phyloP scores from a whole-genome alignment of 1,140 invertebrate species.

The Neodiprion virginianus region DNA sequence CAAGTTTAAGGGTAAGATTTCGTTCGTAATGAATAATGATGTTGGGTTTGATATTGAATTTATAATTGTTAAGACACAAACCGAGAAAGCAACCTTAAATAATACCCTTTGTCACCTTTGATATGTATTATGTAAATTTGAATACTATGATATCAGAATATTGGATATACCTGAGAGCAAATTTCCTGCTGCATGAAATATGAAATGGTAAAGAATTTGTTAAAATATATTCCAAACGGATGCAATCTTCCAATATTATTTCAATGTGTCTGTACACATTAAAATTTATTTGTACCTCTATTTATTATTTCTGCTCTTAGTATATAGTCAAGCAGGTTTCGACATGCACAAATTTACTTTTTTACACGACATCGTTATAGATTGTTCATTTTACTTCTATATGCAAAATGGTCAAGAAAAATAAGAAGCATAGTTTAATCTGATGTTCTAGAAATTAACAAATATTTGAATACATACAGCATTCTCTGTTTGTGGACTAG shows the following conservation, averaged over 20 bases:
- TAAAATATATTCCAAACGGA: neutral
- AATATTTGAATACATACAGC: slow-evolving; percentile 52
- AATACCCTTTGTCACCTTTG: no score
- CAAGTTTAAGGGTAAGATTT: no score
- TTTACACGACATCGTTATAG: neutral
- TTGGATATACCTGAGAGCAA: neutral
- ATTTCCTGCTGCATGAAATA: slow-evolving; percentile 3
- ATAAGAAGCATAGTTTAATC: neutral
- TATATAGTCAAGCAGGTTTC: neutral
- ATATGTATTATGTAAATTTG: no score
- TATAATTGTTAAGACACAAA: no score
- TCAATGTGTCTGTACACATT: no score
- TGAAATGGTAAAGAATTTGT: neutral
- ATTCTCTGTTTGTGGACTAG: slow-evolving; percentile 78
- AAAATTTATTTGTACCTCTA: no score
- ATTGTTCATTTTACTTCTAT: neutral
- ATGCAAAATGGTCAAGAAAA: neutral
- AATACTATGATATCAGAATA: neutral
- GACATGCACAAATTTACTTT: neutral
- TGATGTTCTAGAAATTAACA: neutral
- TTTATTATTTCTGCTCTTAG: neutral
- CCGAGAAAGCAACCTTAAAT: no score
- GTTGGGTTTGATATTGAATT: no score
- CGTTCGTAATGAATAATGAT: no score
- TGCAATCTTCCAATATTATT: neutral